Conservation (phyloP, 2,113 vertebrate genomes). For the Nothocercus julius region DNA sequence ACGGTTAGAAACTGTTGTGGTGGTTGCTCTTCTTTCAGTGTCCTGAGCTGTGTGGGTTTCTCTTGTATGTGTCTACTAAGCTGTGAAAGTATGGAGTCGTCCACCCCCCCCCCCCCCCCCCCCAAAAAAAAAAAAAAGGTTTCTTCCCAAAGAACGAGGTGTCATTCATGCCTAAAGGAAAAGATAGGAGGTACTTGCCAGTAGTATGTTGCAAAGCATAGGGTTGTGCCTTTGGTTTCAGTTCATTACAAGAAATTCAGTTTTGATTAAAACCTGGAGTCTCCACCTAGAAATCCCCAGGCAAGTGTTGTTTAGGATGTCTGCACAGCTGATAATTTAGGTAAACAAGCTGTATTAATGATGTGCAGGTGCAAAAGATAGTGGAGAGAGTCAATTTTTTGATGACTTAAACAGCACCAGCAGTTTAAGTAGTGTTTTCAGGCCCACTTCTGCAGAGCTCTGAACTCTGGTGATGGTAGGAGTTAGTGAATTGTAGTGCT, state of each 20-base stretch:
- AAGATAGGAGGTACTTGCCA: neutral
- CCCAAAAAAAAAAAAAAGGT: too few relatives aligned
- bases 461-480: neutral
- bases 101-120: too few relatives aligned
- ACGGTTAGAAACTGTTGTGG: too few relatives aligned
- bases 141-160: too few relatives aligned
- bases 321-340: neutral
- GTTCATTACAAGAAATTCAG: neutral
- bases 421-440: neutral
- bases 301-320: neutral
- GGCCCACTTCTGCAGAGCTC: neutral
- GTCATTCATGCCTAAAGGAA: neutral
- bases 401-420: accelerated
- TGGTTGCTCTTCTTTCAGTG: too few relatives aligned
- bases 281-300: accelerated
- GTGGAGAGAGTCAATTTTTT: neutral
- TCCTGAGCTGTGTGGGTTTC: too few relatives aligned
- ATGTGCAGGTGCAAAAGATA: neutral
- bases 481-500: neutral
- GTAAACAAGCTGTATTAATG: accelerated
- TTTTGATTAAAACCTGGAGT: neutral
- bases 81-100: too few relatives aligned
- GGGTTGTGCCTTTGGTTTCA: accelerated
- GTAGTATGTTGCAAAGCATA: accelerated
- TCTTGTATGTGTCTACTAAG: too few relatives aligned